These are phyloP conservation scores for Volucella zonaria DNA, from an alignment of 2,888 invertebrate species.

Conservation along the genomic window DNA sequence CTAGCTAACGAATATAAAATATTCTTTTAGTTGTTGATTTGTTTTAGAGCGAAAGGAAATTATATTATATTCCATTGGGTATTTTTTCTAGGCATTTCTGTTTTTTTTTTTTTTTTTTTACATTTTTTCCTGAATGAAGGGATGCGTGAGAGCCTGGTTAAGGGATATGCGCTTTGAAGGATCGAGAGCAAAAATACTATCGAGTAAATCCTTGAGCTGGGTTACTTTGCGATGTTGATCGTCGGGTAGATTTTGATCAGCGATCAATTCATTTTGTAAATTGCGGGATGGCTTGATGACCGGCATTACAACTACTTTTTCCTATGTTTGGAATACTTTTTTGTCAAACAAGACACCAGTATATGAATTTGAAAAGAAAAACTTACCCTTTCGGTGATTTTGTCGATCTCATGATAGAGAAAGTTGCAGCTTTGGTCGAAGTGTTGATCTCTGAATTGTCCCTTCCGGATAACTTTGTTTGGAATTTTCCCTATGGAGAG, in stretches of 20 bases:
- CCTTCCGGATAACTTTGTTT: conserved; percentile 97
- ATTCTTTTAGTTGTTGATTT: conserved; percentile 54
- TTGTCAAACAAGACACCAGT: not conserved
- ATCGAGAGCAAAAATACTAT: conserved; percentile 95
- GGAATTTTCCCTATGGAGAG: conserved; percentile 89
- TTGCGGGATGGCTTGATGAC: conserved; percentile 94
- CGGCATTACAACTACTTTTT: conserved; percentile 97
- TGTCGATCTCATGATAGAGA: conserved; percentile 97
- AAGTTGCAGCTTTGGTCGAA: conserved; percentile 98
- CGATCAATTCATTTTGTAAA: conserved; percentile 93
- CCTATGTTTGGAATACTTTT: conserved; percentile 85
- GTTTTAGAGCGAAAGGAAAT: conserved; percentile 58
- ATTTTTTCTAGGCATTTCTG: not conserved
- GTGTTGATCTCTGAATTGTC: conserved; percentile 97
- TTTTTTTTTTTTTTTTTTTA: conserved; percentile 78
- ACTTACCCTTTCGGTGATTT: conserved; percentile 97
- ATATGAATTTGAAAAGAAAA: conserved; percentile 55
- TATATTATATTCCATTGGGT: conserved; percentile 56
- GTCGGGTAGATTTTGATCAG: conserved; percentile 93
- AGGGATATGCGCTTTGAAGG: conserved; percentile 96
- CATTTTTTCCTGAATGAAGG: conserved; percentile 97
- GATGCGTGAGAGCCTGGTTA: conserved; percentile 95
- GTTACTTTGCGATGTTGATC: conserved; percentile 95
- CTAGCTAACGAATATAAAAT: conserved; percentile 64
- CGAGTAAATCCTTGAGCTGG: conserved; percentile 95